These are phyloP conservation scores for Anastrepha obliqua DNA, from an alignment of 1,140 invertebrate species.

Conservation along the genomic window DNA sequence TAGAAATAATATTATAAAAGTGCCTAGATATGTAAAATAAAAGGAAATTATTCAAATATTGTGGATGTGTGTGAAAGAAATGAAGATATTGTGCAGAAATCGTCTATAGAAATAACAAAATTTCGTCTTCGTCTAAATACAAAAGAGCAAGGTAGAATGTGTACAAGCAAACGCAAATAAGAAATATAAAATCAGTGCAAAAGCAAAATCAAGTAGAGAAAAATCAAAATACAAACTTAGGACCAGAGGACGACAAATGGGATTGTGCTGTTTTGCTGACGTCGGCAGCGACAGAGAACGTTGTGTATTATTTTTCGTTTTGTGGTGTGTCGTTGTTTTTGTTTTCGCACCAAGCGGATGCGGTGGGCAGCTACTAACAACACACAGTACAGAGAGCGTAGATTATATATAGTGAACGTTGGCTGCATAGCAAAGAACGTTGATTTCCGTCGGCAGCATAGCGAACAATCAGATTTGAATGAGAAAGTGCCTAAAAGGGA, in stretches of 20 bases:
- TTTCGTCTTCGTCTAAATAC: background rate
- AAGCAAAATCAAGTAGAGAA: constrained; percentile 4
- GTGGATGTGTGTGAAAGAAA: background rate
- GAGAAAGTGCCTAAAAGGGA: constrained; percentile 28
- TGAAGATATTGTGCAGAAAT: background rate
- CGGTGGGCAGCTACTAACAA: constrained; percentile 33
- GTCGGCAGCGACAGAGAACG: background rate
- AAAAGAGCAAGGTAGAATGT: constrained; percentile 18
- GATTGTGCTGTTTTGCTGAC: background rate
- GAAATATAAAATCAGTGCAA: constrained; percentile 5
- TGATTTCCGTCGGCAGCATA: background rate
- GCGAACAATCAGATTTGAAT: constrained; percentile 18
- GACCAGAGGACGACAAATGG: constrained; percentile 8
- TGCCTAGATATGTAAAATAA: background rate
- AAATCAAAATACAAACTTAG: constrained; percentile 3
- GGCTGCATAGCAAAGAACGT: too few relatives aligned
- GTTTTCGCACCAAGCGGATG: constrained; percentile 47
- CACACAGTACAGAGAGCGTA: too few relatives aligned
- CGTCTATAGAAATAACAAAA: background rate
- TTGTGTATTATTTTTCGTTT: constrained; percentile 27
- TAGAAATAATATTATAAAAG: constrained; percentile 3
- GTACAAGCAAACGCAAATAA: constrained; percentile 18
- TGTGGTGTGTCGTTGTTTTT: constrained; percentile 25
- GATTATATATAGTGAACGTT: too few relatives aligned
- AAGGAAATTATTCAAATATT: background rate